phyloP scores from a whole-genome alignment of 64 coral and sea anemone genomes.

The Dendronephthya gigantea region DNA sequence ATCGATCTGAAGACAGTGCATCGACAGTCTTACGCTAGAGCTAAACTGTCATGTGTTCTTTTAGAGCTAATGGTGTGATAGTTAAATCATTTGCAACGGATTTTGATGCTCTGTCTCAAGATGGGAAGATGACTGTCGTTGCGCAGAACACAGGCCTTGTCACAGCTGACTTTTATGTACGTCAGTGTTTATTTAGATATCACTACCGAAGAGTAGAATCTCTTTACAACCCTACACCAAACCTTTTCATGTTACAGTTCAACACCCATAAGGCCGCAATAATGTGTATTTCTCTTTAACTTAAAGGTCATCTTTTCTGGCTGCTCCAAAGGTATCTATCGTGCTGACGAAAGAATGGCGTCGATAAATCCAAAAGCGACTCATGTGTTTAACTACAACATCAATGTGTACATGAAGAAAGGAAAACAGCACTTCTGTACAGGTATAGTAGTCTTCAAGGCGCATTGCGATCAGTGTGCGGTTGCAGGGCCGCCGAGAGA shows the following conservation, averaged over 20 bases:
- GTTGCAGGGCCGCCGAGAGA: too few relatives aligned
- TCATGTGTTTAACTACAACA: not conserved
- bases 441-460: not conserved
- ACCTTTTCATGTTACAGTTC: not conserved
- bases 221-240: not conserved
- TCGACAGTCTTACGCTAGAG: too few relatives aligned
- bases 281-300: not conserved
- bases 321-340: not conserved
- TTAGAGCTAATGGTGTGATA: slow-evolving; percentile 77
- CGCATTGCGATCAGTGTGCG: too few relatives aligned
- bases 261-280: too few relatives aligned
- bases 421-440: not conserved
- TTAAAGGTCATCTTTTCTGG: not conserved
- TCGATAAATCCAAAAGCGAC: slow-evolving; percentile 1
- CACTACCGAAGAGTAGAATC: not conserved
- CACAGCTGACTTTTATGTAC: slow-evolving; percentile 88
- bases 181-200: not conserved
- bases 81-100: slow-evolving; percentile 69
- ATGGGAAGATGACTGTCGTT: slow-evolving; percentile 66
- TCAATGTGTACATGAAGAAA: slow-evolving; percentile 2
- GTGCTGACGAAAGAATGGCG: not conserved
- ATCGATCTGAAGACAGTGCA: too few relatives aligned
- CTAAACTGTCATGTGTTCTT: too few relatives aligned
- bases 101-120: slow-evolving; percentile 69
- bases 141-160: slow-evolving; percentile 93